Base-by-base conservation (phyloP, 35 echinoderm and acorn worm genomes). In the Ophioderma brevispina region DNA sequence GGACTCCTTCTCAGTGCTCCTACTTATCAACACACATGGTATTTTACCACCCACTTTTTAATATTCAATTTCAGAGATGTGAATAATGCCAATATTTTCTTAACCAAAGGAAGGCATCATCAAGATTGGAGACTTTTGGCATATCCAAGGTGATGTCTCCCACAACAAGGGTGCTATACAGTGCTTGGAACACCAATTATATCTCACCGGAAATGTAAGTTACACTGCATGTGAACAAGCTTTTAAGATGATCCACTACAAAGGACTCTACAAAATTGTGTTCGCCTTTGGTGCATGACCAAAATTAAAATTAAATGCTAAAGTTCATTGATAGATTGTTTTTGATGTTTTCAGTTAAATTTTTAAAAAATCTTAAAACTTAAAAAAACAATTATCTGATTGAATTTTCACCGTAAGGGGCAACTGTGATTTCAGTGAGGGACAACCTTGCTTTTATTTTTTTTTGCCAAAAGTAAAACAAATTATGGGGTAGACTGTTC, bases 131-230 rank as follows among this genome's bases (percentile, higher is more conserved):
- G 97, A 99, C 42, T n/a, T 99, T 99, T 99, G 97, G 97, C n/a
- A 99, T 99, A 32, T 95, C 97, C 19, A 99, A 99, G 75, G 93
- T 99, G 36, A 90, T 99, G 87, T 85, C 97, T 99, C 97, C 40
- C 95, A 99, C 37, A 99, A 99, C 76, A 87, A 49, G 25, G 97
- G 97, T 41, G 97, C 97, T 15, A 95, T 46, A 99, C 97, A 55
- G 97, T 99, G 10, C 91, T 99, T 43, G 97, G 97, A 38, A 99
- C 97, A 88, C 97, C 97, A 93, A 99, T 83, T 99, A 99, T 81
- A 99, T 99, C 78, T 99, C 97, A 94, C 97, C 97, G 80, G 97
- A 99, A 87, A 99, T 59, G 97, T 99, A 90, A 98, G 96, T 95
- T n/a, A n/a, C n/a, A n/a, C n/a, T n/a, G n/a, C n/a, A 38, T 32